Conservation (phyloP, 2,113 vertebrate species). For the Campylomormyrus numenius region DNA sequence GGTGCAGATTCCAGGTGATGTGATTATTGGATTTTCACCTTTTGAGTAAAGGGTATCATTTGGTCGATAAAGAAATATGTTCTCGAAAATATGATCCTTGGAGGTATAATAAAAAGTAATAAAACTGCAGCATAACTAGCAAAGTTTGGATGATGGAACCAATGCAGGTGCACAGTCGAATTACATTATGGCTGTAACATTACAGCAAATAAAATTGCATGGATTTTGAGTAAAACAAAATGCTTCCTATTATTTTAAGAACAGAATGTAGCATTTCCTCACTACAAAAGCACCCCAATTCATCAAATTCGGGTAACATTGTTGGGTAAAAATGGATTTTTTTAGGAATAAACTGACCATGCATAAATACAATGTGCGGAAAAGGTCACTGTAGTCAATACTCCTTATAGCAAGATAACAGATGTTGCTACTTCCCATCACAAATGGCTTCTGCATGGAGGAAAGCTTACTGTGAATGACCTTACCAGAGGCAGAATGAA, state of each 20-base stretch:
- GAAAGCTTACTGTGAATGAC: background rate
- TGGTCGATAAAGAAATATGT: background rate
- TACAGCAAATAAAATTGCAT: background rate
- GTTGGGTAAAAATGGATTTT: background rate
- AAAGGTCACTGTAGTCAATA: conserved; percentile 1
- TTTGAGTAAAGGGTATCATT: background rate
- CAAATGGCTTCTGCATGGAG: background rate
- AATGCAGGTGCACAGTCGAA: background rate
- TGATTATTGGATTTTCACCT: background rate
- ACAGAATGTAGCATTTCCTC: background rate
- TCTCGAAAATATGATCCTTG: background rate
- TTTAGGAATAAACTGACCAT: conserved; percentile 7
- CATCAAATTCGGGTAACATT: background rate
- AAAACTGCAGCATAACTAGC: background rate
- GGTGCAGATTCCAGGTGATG: background rate
- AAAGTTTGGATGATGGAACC: background rate
- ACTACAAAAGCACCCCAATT: background rate
- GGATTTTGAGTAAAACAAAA: background rate
- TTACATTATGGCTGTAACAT: background rate
- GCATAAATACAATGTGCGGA: background rate
- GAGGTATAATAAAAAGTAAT: background rate
- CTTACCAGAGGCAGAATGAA: background rate
- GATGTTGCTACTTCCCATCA: background rate
- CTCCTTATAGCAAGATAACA: background rate
- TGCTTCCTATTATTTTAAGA: background rate